Percentiles rank a stretch among this genome's conserved stretches.
Conservation (phyloP, 2,797 vertebrate species). For the Esox masquinongy region DNA sequence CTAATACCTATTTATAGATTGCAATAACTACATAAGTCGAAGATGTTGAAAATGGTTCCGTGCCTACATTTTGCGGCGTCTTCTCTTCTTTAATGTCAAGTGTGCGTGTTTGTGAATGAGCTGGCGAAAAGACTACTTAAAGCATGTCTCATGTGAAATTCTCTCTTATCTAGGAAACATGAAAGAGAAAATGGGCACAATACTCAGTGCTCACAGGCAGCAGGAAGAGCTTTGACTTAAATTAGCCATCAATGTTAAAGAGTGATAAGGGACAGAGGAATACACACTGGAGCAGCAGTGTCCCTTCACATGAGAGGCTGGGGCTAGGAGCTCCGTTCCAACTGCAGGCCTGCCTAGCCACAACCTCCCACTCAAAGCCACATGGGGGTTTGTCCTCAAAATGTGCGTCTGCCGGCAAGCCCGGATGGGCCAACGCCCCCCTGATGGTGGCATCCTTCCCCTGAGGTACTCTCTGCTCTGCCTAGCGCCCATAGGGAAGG, state of each 20-base stretch:
- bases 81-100: background rate
- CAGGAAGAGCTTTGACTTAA: constrained; percentile 46
- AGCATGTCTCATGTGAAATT: background rate
- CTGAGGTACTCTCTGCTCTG: constrained; percentile 57
- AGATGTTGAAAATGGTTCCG: background rate
- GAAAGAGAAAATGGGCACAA: background rate
- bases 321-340: constrained; percentile 37
- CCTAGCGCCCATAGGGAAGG: constrained; percentile 34
- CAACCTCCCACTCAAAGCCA: constrained; percentile 56
- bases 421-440: constrained; percentile 66
- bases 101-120: background rate
- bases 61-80: background rate
- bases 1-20: background rate
- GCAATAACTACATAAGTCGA: background rate
- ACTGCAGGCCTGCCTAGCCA: constrained; percentile 27
- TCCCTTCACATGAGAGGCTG: constrained; percentile 38
- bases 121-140: background rate
- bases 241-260: constrained; percentile 56
- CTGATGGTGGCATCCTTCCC: constrained; percentile 66
- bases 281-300: background rate
- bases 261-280: constrained; percentile 19
- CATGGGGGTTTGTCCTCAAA: background rate
- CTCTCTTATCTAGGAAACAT: constrained; percentile 3
- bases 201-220: constrained; percentile 36
- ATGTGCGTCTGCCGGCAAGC: constrained; percentile 45